A percentile compares a stretch with the other conserved stretches of the same genome.
phyloP scores from a whole-genome alignment of 2,797 vertebrate genomes.

The Crocidura indochinensis region DNA sequence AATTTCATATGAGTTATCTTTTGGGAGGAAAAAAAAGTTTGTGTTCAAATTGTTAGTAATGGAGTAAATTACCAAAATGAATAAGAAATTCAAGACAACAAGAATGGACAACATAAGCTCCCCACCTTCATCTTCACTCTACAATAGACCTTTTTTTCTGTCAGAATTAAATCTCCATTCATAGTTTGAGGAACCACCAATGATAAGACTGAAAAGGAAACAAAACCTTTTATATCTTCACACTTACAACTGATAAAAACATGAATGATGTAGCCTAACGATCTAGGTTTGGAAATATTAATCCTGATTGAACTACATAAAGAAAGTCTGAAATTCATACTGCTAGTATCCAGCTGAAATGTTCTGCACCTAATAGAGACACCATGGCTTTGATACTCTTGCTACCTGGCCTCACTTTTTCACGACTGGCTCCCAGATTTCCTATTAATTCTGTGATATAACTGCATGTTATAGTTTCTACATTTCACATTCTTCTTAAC shows the following conservation, averaged over 20 bases:
- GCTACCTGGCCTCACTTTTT: background rate
- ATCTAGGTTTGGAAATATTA: constrained; percentile 3
- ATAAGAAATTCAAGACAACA: constrained; percentile 20
- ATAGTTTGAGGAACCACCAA: background rate
- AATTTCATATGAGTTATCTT: constrained; percentile 1
- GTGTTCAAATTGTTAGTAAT: constrained; percentile 6
- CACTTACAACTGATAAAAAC: background rate
- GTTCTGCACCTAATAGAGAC: background rate
- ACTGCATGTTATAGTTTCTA: background rate
- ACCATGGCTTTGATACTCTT: background rate
- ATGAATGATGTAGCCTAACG: background rate
- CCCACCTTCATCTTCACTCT: background rate
- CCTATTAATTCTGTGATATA: background rate
- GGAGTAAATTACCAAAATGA: constrained; percentile 12
- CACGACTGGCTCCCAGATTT: background rate
- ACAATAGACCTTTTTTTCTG: background rate
- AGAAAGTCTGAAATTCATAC: background rate
- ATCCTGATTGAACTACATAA: background rate
- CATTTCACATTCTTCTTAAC: constrained; percentile 26
- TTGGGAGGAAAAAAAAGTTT: background rate
- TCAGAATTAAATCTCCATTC: constrained; percentile 19
- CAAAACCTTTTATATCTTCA: background rate
- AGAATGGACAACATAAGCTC: background rate
- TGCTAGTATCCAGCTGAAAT: background rate
- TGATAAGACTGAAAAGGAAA: constrained; percentile 29